Percentiles rank a stretch among this genome's conserved stretches.
phyloP scores from a whole-genome alignment of 1,140 invertebrate genomes.

The Papilio aristodemus region DNA sequence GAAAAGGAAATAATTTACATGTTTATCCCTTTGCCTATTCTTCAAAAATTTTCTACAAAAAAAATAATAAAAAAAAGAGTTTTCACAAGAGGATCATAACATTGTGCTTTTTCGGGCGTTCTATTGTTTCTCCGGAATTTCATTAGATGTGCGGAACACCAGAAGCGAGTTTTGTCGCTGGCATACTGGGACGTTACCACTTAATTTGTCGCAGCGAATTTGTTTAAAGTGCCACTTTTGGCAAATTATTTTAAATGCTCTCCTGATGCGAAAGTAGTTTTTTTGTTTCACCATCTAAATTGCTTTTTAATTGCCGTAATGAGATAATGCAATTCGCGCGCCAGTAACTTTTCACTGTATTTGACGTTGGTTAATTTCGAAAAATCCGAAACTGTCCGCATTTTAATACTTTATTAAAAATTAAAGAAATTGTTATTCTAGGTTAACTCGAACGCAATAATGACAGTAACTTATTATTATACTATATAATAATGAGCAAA shows the following conservation, averaged over 20 bases:
- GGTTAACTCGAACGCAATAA: not conserved
- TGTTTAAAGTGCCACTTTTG: constrained; percentile 33
- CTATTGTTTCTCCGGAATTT: no score
- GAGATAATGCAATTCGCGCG: constrained; percentile 31
- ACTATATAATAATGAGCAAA: no score
- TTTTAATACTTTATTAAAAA: constrained; percentile 11
- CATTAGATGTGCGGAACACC: constrained; percentile 20
- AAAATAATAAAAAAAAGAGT: no score
- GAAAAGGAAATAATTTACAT: no score
- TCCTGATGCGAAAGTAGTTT: constrained; percentile 24
- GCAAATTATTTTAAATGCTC: constrained; percentile 34
- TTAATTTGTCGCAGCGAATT: constrained; percentile 33
- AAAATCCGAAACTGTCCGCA: not conserved
- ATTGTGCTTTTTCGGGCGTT: no score
- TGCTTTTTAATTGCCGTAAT: constrained; percentile 33
- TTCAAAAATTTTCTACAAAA: no score
- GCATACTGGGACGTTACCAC: constrained; percentile 16
- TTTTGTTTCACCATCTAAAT: constrained; percentile 28
- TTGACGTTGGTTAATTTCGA: constrained; percentile 25
- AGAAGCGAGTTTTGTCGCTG: not conserved
- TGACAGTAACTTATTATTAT: not conserved
- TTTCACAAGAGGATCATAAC: no score
- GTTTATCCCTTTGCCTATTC: no score
- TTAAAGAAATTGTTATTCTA: not conserved
- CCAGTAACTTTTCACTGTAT: constrained; percentile 19